A percentile compares a stretch with the other conserved stretches of the same genome.
These are phyloP conservation scores for Melangyna quadrimaculata DNA, from an alignment of 2,888 invertebrate species.

Conservation along the genomic window DNA sequence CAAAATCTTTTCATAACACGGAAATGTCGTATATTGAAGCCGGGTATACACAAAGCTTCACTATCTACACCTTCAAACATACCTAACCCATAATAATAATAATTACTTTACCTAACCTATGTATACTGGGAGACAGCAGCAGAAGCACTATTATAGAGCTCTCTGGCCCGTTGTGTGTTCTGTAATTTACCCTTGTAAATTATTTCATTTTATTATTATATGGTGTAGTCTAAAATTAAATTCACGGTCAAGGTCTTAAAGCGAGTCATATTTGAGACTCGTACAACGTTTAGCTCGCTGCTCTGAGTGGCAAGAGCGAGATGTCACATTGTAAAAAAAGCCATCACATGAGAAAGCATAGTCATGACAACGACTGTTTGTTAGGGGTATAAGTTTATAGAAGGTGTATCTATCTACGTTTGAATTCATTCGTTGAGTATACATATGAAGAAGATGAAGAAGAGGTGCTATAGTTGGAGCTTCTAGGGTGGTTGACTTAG, in stretches of 20 bases:
- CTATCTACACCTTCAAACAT: too few relatives aligned
- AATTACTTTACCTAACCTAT: background rate
- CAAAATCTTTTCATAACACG: constrained; percentile 49
- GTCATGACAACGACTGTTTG: background rate
- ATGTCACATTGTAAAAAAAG: constrained; percentile 16
- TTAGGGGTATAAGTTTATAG: background rate
- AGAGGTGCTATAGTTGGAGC: background rate
- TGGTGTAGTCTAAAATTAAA: constrained; percentile 77
- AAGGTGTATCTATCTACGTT: background rate
- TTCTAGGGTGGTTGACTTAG: background rate
- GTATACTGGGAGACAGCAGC: background rate
- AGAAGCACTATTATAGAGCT: background rate
- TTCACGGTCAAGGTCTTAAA: constrained; percentile 80
- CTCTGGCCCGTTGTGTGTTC: constrained; percentile 26
- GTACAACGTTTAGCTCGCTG: constrained; percentile 40
- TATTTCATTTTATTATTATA: constrained; percentile 51
- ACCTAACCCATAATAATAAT: background rate
- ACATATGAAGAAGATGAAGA: too few relatives aligned
- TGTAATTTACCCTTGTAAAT: constrained; percentile 67
- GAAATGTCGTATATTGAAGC: constrained; percentile 60
- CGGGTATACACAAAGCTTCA: constrained; percentile 34
- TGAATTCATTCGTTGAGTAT: too few relatives aligned
- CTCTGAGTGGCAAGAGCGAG: constrained; percentile 18
- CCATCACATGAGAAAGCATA: constrained; percentile 4
- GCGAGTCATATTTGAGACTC: constrained; percentile 63